Evolutionary conservation across 2,797 vertebrate genomes (phyloP).

Genomic region (Microctenopoma lineatum): DNA sequence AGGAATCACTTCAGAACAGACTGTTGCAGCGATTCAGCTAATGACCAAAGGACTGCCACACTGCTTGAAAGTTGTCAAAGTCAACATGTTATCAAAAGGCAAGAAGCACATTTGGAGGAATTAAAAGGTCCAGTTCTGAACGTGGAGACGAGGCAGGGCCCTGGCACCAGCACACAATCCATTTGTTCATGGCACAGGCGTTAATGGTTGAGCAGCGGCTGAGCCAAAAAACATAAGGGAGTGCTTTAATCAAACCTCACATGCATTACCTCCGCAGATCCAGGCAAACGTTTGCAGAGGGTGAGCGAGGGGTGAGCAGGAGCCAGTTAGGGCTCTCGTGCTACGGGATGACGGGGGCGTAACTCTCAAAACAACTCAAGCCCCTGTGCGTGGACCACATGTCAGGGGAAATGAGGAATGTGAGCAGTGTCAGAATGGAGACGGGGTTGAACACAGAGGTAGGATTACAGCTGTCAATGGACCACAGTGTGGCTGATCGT

Average conservation of each 20-base stretch:
- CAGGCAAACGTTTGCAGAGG: slow-evolving; percentile 52
- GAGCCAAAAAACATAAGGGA: slow-evolving; percentile 75
- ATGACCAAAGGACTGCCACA: slow-evolving; percentile 4
- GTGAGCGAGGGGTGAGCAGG: slow-evolving; percentile 47
- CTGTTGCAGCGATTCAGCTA: slow-evolving; percentile 16
- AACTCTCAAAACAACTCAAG: slow-evolving; percentile 58
- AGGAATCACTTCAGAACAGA: slow-evolving; percentile 5
- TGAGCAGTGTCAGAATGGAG: slow-evolving; percentile 61
- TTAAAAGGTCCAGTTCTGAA: slow-evolving; percentile 49
- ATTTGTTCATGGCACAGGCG: slow-evolving; percentile 72
- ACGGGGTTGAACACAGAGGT: slow-evolving; percentile 66
- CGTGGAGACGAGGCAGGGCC: slow-evolving; percentile 41
- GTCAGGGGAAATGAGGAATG: slow-evolving; percentile 60
- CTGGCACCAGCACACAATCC: slow-evolving; percentile 67
- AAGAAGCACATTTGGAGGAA: slow-evolving; percentile 40
- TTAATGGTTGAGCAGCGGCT: slow-evolving; percentile 67
- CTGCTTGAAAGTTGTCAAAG: slow-evolving; percentile 51
- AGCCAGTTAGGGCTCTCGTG: slow-evolving; percentile 22
- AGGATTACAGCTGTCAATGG: slow-evolving; percentile 77
- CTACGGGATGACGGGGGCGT: background rate
- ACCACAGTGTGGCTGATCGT: slow-evolving; percentile 77
- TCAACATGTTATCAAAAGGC: slow-evolving; percentile 54
- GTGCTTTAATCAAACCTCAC: slow-evolving; percentile 79
- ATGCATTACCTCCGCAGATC: slow-evolving; percentile 63
- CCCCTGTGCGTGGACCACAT: slow-evolving; percentile 52